phyloP scores from a whole-genome alignment of 2,113 vertebrate genomes.

The Ceyx margarethae region DNA sequence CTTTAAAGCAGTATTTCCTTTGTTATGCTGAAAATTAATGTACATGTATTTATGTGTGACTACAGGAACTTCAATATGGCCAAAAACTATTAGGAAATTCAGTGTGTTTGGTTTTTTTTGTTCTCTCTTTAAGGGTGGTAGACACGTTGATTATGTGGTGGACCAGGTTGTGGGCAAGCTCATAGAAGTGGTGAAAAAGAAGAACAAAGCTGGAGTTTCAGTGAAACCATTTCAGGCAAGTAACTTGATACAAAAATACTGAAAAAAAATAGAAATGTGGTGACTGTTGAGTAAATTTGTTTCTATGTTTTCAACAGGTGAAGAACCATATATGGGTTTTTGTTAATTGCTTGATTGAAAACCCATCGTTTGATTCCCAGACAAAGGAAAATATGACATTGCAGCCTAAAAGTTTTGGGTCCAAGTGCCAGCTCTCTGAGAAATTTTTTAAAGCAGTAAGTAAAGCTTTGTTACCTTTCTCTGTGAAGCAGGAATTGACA shows the following conservation, averaged over 20 bases:
- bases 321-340: constrained; percentile 99
- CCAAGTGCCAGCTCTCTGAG: constrained; percentile 92
- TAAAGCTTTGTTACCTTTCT: not conserved
- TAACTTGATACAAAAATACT: not conserved
- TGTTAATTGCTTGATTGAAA: constrained; percentile 97
- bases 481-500: not conserved
- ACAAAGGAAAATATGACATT: constrained; percentile 99
- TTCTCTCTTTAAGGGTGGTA: constrained; percentile 83
- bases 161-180: constrained; percentile 97
- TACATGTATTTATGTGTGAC: not conserved
- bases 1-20: not conserved
- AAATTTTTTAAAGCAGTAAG: constrained; percentile 95
- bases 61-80: not conserved
- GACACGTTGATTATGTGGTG: constrained; percentile 95
- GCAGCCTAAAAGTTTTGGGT: constrained; percentile 96
- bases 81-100: not conserved
- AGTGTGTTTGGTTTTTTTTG: not conserved
- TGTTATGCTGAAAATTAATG: not conserved
- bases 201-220: constrained; percentile 97
- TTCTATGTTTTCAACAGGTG: constrained; percentile 78
- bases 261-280: not conserved
- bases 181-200: constrained; percentile 99
- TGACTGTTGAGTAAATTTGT: constrained; percentile 1
- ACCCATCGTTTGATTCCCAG: constrained; percentile 96
- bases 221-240: constrained; percentile 99